Percentiles rank a stretch among this genome's conserved stretches.
phyloP scores from a whole-genome alignment of 2,113 vertebrate species.

The Zosterops borbonicus region DNA sequence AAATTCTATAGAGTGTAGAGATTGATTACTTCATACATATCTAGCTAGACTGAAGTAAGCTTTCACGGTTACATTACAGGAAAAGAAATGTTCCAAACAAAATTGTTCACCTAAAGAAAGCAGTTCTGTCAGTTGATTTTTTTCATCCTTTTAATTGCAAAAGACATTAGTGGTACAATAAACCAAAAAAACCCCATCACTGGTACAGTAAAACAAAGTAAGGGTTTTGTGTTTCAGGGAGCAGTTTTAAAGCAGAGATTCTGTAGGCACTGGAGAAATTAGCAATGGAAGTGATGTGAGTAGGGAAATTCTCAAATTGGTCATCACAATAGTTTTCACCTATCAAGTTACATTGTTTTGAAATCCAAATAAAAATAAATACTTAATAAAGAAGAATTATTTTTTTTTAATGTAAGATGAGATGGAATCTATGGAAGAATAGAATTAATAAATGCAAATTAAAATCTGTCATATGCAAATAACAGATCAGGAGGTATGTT shows the following conservation, averaged over 20 bases:
- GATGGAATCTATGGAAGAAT: not conserved
- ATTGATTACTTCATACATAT: not conserved
- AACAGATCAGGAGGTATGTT: not conserved
- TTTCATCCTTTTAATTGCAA: not conserved
- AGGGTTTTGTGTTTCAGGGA: not conserved
- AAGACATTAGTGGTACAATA: not conserved
- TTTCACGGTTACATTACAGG: not conserved
- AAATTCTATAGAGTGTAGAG: not conserved
- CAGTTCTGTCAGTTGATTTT: not conserved
- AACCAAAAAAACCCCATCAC: not conserved
- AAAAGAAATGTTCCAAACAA: not conserved
- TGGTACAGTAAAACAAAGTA: not conserved
- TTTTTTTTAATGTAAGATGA: not conserved
- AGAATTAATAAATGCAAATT: not conserved
- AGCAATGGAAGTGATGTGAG: not conserved
- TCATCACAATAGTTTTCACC: fast-evolving
- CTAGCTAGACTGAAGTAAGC: not conserved
- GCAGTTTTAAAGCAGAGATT: not conserved
- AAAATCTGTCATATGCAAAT: not conserved
- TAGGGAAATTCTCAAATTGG: not conserved
- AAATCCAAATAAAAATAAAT: not conserved
- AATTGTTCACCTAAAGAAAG: not conserved
- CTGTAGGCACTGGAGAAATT: not conserved
- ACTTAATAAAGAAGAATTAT: not conserved
- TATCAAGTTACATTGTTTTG: fast-evolving